Evolutionary conservation across 64 coral and sea anemone species (phyloP).

Genomic region (Catalaphyllia jardinei): DNA sequence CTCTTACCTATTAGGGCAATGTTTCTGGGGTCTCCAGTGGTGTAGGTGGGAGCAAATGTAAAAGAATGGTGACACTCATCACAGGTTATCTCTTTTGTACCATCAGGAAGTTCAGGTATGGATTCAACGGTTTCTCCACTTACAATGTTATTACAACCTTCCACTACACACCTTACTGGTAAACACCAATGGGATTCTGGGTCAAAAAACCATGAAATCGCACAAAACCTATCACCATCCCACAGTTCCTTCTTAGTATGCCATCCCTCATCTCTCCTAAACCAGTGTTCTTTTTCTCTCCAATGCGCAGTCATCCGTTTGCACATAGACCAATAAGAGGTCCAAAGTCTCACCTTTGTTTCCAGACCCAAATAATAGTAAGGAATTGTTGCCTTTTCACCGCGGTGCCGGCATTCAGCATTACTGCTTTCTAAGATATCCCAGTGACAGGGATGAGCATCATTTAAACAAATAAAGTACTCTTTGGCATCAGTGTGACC

Average conservation of each 20-base stretch:
- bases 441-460: conserved; percentile 48
- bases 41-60: conserved; percentile 1
- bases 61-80: conserved; percentile 19
- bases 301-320: conserved; percentile 70
- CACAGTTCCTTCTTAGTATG: conserved; percentile 60
- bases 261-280: conserved; percentile 62
- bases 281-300: conserved; percentile 81
- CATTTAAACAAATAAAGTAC: conserved; percentile 63
- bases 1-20: conserved; percentile 45
- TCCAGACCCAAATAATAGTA: conserved; percentile 84
- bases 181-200: neutral
- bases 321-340: conserved; percentile 56
- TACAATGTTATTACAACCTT: conserved; percentile 27
- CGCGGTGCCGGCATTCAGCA: conserved; percentile 51
- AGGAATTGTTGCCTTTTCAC: conserved; percentile 30
- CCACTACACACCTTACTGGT: conserved; percentile 10
- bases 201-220: conserved; percentile 74
- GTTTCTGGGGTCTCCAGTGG: conserved; percentile 44
- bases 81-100: conserved; percentile 18
- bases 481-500: conserved; percentile 70
- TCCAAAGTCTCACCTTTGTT: conserved; percentile 74
- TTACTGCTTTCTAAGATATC: conserved; percentile 53
- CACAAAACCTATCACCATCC: conserved; percentile 69
- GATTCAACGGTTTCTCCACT: conserved; percentile 26
- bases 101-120: conserved; percentile 11